Evolutionary conservation across 2,888 invertebrate genomes (phyloP).

Genomic region (Tachina grossa): DNA sequence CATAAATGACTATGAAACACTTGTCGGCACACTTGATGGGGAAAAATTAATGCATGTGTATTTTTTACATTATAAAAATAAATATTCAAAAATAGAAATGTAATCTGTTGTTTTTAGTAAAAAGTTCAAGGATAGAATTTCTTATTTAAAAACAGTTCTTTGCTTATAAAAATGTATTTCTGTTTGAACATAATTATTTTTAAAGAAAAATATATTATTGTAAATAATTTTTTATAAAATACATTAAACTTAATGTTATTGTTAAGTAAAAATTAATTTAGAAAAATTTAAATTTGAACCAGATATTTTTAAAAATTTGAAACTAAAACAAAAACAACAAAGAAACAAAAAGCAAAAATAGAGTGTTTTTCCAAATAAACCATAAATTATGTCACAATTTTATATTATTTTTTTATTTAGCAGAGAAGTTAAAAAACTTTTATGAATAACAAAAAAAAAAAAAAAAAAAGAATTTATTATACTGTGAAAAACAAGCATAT

Average conservation of each 20-base stretch:
- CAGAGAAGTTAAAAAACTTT: too few species aligned
- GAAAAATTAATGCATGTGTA: constrained; percentile 26
- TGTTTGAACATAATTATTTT: not conserved
- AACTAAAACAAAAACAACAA: constrained; percentile 9
- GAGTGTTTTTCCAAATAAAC: constrained; percentile 49
- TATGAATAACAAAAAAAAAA: too few species aligned
- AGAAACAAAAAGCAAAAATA: constrained; percentile 12
- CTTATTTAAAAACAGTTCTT: not conserved
- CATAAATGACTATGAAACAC: constrained; percentile 3
- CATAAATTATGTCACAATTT: constrained; percentile 59
- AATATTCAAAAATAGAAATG: constrained; percentile 34
- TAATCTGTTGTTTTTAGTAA: constrained; percentile 24
- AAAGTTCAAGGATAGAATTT: constrained; percentile 52
- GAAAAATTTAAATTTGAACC: not conserved
- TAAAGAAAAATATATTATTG: too few species aligned
- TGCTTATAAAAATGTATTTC: not conserved
- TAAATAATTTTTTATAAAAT: not conserved
- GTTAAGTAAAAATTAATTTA: not conserved
- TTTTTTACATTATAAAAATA: constrained; percentile 36
- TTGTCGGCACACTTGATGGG: constrained; percentile 5
- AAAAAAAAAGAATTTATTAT: too few species aligned
- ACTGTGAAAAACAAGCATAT: too few species aligned
- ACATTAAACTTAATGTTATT: not conserved
- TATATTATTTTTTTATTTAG: constrained; percentile 44
- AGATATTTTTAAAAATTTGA: constrained; percentile 20